Base-by-base conservation (phyloP, 2,113 vertebrate species). In the Anguilla rostrata region DNA sequence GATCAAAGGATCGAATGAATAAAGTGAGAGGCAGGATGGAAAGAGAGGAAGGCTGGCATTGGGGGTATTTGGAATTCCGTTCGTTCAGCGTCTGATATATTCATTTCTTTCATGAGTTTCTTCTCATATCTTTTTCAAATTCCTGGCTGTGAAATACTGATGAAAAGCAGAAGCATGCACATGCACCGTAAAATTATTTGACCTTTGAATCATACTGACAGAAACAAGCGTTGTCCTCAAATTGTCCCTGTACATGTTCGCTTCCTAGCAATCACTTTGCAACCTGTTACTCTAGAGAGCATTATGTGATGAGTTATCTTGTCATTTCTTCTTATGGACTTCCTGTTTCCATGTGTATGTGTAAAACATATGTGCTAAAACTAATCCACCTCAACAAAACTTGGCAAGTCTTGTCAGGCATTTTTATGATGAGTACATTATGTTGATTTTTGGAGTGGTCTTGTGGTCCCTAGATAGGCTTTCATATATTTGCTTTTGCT, bases 1-100 rank as follows among this genome's bases (percentile, higher is more conserved):
- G 84, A 85, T 85, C 84, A 85, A 85, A 85, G 84, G 46, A 18
- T 34, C n/a, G 85, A 66, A 43, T 60, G 1, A 34, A 66, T 22
- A 56, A 78, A 49, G 49, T 41, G 56, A 29, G 26, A 40, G 53
- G 22, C 40, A 12, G 41, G n/a, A 49, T 11, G 56, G 20, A 41
- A 39, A 86, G 43, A 49, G 39, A 56, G 82, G 39, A 39, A 0
- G 40, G 14, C 82, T 63, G 78, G 26, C 43, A 81, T 26, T n/a
- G 40, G 66, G 14, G 56, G 39, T 40, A 56, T 82, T 46, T 82
- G 40, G 60, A 40, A 75, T 49, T 29, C 82, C 3, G 22, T 15
- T 56, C 34, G 43, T 63, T 83, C 66, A 2, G 0, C 40, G 20
- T 78, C 63, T 16, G 29, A 41, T 71, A 20, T 53, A 11, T 57